Percentiles rank a stretch among this genome's conserved stretches.
Evolutionary conservation across 2,113 vertebrate species (phyloP).

Genomic region (Seriola dumerili): DNA sequence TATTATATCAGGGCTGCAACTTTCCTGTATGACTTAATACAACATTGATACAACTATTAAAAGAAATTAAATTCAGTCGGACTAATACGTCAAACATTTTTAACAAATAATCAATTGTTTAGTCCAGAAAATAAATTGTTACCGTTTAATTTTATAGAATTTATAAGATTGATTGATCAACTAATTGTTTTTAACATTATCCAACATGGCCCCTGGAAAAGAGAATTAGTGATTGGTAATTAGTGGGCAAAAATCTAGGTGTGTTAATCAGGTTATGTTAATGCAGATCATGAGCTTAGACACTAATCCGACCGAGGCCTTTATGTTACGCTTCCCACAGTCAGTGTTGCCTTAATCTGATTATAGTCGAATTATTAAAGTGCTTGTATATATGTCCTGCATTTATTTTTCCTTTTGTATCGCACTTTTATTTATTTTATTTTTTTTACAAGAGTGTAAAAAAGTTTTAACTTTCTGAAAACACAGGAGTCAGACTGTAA

Average conservation of each 20-base stretch:
- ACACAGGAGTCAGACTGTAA: neutral
- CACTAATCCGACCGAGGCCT: constrained; percentile 30
- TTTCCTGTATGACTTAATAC: no score
- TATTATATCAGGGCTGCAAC: no score
- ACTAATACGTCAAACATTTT: no score
- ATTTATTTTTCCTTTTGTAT: neutral
- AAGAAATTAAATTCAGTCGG: no score
- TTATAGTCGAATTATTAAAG: constrained; percentile 15
- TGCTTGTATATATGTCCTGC: neutral
- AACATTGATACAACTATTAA: no score
- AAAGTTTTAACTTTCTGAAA: neutral
- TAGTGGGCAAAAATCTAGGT: neutral
- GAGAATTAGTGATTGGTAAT: neutral
- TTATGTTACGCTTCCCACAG: constrained; percentile 9
- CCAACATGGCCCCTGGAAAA: neutral
- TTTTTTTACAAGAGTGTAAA: neutral
- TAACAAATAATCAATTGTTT: no score
- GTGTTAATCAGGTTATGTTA: constrained; percentile 41
- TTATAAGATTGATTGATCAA: neutral
- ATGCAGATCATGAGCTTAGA: constrained; percentile 31
- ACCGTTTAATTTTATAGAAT: no score
- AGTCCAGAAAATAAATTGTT: no score
- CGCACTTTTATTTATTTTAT: no score
- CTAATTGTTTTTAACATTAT: neutral
- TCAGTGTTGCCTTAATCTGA: constrained; percentile 29